Evolutionary conservation across 1,140 invertebrate genomes (phyloP).

Genomic region (Caenorhabditis remanei): DNA sequence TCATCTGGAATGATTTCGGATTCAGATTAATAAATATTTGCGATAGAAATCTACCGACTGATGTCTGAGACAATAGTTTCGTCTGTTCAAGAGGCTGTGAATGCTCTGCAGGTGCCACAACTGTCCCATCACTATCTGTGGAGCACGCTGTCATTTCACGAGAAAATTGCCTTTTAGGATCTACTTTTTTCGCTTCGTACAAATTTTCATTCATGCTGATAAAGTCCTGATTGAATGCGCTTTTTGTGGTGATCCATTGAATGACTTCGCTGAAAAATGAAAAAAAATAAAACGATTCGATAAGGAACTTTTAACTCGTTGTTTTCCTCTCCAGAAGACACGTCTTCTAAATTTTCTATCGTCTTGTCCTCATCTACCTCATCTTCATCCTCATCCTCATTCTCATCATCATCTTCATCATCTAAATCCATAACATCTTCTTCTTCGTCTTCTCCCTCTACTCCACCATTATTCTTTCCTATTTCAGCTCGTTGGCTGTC

Average conservation of each 20-base stretch:
- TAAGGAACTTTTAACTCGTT: neutral
- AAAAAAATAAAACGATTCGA: neutral
- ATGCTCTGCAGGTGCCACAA: slow-evolving; percentile 21
- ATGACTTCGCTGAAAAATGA: neutral
- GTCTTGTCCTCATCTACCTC: slow-evolving; percentile 2
- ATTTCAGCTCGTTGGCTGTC: neutral
- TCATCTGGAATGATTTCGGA: slow-evolving; percentile 6
- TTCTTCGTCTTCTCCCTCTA: neutral
- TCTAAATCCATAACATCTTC: slow-evolving; percentile 24
- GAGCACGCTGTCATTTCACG: slow-evolving; percentile 78
- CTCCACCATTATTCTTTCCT: neutral
- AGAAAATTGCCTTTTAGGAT: slow-evolving; percentile 39
- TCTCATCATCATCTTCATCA: neutral
- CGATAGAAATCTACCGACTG: neutral
- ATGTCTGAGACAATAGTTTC: neutral
- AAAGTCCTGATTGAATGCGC: slow-evolving; percentile 9
- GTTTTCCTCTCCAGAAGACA: slow-evolving; percentile 34
- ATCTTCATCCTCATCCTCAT: neutral
- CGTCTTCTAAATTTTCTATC: slow-evolving; percentile 26
- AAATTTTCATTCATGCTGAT: neutral
- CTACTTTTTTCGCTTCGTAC: neutral
- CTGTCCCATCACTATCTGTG: slow-evolving; percentile 80
- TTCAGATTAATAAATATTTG: neutral
- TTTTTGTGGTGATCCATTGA: slow-evolving; percentile 48
- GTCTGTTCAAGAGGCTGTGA: neutral